Base-by-base conservation (phyloP, 2,888 invertebrate genomes). In the Eilema caniola region DNA sequence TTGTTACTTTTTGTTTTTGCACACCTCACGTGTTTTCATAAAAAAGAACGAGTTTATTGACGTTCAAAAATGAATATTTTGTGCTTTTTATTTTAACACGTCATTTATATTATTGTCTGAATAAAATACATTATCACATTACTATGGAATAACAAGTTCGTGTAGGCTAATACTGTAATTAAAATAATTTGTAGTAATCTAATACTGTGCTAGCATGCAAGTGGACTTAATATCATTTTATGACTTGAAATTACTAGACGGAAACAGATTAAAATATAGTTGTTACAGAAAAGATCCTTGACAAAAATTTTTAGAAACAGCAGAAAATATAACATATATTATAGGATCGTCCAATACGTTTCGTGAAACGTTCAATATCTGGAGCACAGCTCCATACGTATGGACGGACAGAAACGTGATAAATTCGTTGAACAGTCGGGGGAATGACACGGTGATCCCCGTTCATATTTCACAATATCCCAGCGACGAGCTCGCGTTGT, bases 391-490 rank as follows among this genome's bases (percentile, higher is more conserved):
- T 67, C 79, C 82, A 86, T 87, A 88, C 87, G 86, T 85, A 84
- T 85, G 84, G 84, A 84, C 82, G 86, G 83, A 86, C 83, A 84
- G 85, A 81, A 84, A 85, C 83, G 86, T 87, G 88, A 92, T 93
- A 93, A 90, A 91, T 92, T 89, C 89, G 87, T 85, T 82, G 84
- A 84, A 85, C 85, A 85, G 82, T 83, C 82, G 81, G 85, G 86
- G 87, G 85, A 90, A 88, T 89, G 92, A 90, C 91, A 89, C 86
- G 71, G 80, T 89, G 89, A 91, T 89, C 90, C 88, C 78, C 81
- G 80, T 84, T 90, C 90, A 91, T 93, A 92, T 92, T 91, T 92
- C 89, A 91, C 90, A 89, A 92, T 92, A 90, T 89, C 87, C 85
- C 86, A 85, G 84, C 84, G 80, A 79, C 81, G 75, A 77, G 79